These are phyloP conservation scores for Trichosurus vulpecula DNA, from an alignment of 2,797 vertebrate species.

Conservation along the genomic window DNA sequence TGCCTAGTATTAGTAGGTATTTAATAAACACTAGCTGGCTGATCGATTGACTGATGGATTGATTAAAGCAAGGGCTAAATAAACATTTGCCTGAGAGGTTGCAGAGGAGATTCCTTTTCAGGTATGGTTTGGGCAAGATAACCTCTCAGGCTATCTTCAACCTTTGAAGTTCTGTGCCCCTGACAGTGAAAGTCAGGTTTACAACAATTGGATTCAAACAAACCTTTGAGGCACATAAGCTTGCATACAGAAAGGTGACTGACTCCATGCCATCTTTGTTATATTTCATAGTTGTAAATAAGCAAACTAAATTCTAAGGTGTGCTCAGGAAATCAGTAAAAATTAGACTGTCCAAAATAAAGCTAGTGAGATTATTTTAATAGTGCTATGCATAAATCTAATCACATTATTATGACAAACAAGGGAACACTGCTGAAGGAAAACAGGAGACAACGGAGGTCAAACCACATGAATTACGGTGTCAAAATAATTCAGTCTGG, in stretches of 20 bases:
- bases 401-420: conserved; percentile 6
- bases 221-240: background rate
- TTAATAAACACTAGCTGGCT: background rate
- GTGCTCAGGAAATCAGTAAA: background rate
- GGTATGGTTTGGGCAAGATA: background rate
- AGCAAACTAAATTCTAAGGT: background rate
- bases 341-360: conserved; percentile 11
- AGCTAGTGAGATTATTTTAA: background rate
- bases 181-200: conserved; percentile 30
- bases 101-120: background rate
- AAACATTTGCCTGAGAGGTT: background rate
- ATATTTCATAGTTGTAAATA: accelerated
- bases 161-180: background rate
- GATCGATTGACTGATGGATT: background rate
- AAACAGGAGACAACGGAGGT: background rate
- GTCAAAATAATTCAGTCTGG: conserved; percentile 37
- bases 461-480: background rate
- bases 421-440: background rate
- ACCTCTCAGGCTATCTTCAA: too few species aligned
- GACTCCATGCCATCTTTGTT: background rate
- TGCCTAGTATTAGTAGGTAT: background rate
- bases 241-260: background rate
- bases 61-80: background rate
- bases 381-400: background rate
- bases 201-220: background rate